phyloP scores from a whole-genome alignment of 1,140 invertebrate species.

The Trachymyrmex cornetzi region DNA sequence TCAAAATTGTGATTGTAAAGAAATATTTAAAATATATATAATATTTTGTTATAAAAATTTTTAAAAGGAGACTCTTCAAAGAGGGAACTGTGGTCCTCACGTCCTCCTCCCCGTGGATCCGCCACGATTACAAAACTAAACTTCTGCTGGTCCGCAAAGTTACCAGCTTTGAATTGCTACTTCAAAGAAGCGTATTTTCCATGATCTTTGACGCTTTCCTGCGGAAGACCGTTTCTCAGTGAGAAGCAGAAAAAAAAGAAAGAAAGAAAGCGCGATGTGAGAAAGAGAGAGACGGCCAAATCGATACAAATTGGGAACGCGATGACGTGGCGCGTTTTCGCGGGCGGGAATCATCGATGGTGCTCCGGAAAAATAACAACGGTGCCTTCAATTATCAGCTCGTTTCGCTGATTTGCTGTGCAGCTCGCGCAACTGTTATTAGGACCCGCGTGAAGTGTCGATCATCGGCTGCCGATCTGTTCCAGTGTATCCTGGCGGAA shows the following conservation, averaged over 20 bases:
- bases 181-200: background rate
- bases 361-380: slow-evolving; percentile 80
- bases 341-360: slow-evolving; percentile 16
- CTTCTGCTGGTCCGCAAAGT: background rate
- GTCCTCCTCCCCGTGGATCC: too few species aligned
- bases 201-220: background rate
- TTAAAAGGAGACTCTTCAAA: too few species aligned
- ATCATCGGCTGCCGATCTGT: slow-evolving; percentile 3
- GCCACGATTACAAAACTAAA: background rate
- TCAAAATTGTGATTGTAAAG: too few species aligned
- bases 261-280: background rate
- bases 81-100: too few species aligned
- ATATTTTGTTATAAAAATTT: too few species aligned
- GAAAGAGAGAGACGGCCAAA: slow-evolving; percentile 66
- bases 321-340: slow-evolving; percentile 81
- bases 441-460: slow-evolving; percentile 46
- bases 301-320: slow-evolving; percentile 83
- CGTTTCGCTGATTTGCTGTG: slow-evolving; percentile 79
- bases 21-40: too few species aligned
- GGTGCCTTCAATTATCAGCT: slow-evolving; percentile 78
- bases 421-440: slow-evolving; percentile 65
- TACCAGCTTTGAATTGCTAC: background rate
- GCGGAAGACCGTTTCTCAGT: too few species aligned
- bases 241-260: background rate
- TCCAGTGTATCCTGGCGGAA: slow-evolving; percentile 64